phyloP scores from a whole-genome alignment of 2,113 vertebrate genomes.

The Tenrec ecaudatus region DNA sequence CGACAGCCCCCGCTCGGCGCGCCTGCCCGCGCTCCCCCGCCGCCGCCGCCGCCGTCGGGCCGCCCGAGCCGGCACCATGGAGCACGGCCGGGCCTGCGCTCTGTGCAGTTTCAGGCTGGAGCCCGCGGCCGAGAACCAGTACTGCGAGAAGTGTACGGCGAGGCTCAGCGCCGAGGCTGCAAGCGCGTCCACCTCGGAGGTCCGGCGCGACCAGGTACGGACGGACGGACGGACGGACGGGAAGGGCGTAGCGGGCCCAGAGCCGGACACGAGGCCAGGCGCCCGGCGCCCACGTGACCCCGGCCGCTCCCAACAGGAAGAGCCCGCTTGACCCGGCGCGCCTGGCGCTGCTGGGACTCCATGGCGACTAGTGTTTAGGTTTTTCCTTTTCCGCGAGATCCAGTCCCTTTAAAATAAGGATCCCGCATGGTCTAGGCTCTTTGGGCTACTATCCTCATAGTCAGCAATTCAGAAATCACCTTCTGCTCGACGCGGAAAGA shows the following conservation, averaged over 20 bases:
- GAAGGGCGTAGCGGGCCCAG: neutral
- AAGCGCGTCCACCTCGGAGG: neutral
- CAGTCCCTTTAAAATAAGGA: too few relatives aligned
- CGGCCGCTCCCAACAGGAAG: neutral
- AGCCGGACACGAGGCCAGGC: too few relatives aligned
- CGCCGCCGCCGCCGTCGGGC: too few relatives aligned
- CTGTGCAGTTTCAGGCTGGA: neutral
- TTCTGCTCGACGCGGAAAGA: too few relatives aligned
- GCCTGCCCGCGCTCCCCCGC: too few relatives aligned
- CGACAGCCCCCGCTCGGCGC: neutral
- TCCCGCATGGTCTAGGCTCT: too few relatives aligned
- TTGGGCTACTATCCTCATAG: too few relatives aligned
- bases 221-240: neutral
- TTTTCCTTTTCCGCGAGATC: too few relatives aligned
- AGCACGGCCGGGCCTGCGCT: neutral
- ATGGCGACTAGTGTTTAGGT: too few relatives aligned
- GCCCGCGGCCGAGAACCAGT: neutral
- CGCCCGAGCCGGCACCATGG: too few relatives aligned
- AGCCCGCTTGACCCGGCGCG: neutral
- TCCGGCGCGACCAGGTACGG: conserved; percentile 39
- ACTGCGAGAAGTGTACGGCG: neutral
- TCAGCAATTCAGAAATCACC: too few relatives aligned
- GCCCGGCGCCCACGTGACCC: neutral
- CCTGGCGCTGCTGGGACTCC: too few relatives aligned
- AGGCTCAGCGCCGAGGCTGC: neutral